Conservation (phyloP, 2,888 invertebrate genomes). For the Andrena hattorfiana region DNA sequence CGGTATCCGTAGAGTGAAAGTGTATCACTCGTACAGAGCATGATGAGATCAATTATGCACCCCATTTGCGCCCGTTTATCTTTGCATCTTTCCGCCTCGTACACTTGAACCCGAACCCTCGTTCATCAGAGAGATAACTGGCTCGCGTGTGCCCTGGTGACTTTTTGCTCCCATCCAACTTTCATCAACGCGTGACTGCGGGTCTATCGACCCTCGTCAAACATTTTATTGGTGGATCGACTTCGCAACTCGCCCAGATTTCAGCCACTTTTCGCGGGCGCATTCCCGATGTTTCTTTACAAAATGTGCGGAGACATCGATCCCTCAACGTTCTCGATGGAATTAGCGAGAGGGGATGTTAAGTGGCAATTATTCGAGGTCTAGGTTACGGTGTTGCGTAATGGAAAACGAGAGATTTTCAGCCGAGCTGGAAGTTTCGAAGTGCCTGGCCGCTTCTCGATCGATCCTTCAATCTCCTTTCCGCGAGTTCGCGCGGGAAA, state of each 20-base stretch:
- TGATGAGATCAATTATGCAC: constrained; percentile 27
- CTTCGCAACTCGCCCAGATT: neutral
- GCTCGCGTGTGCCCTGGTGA: constrained; percentile 27
- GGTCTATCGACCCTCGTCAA: constrained; percentile 28
- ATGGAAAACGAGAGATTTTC: constrained; percentile 4
- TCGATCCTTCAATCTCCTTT: constrained; percentile 23
- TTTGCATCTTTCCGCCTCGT: constrained; percentile 28
- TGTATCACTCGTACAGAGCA: neutral
- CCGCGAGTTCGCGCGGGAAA: constrained; percentile 34
- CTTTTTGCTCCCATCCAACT: constrained; percentile 17
- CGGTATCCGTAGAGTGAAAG: neutral
- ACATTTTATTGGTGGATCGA: constrained; percentile 3
- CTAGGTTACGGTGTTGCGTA: constrained; percentile 22
- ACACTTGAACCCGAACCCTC: neutral
- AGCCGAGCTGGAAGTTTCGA: constrained; percentile 8
- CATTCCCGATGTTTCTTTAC: neutral
- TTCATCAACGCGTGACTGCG: constrained; percentile 12
- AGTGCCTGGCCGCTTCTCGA: neutral
- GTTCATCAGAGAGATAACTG: constrained; percentile 1
- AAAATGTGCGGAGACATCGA: too few relatives aligned
- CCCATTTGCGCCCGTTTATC: constrained; percentile 6
- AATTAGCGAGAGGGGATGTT: neutral
- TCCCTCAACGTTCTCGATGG: neutral
- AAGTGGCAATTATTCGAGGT: constrained; percentile 28
- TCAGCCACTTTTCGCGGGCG: neutral